phyloP scores from a whole-genome alignment of 2,113 vertebrate genomes.

The Marmota monax region DNA sequence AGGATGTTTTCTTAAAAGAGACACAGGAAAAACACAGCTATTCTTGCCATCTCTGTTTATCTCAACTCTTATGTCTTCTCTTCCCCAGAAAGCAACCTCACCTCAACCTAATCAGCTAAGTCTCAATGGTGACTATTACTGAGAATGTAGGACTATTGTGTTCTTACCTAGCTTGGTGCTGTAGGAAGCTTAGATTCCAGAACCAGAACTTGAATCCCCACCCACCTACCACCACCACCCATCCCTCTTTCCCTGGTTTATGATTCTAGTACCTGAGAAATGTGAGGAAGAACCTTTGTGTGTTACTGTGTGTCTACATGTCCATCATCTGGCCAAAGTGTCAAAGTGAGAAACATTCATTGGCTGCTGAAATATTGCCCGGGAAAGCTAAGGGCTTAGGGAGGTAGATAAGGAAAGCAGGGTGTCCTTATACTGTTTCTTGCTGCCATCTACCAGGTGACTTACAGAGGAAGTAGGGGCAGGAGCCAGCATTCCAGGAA shows the following conservation, averaged over 20 bases:
- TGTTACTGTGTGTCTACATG: background rate
- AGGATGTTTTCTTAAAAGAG: conserved; percentile 67
- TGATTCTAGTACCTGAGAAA: background rate
- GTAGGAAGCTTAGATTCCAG: background rate
- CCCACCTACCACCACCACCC: background rate
- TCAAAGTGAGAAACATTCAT: background rate
- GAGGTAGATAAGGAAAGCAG: background rate
- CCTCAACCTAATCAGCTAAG: background rate
- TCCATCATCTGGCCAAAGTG: background rate
- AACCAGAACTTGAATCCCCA: background rate
- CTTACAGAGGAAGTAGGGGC: conserved; percentile 51
- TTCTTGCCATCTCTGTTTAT: background rate
- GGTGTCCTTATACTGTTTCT: conserved; percentile 44
- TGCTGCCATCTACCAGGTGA: background rate
- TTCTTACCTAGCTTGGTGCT: background rate
- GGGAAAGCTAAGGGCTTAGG: background rate
- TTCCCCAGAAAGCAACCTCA: conserved; percentile 23
- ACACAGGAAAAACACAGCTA: conserved; percentile 30
- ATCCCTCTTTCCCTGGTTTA: background rate
- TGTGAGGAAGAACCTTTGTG: background rate
- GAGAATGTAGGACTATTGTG: background rate
- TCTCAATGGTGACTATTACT: background rate
- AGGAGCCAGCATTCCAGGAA: conserved; percentile 53
- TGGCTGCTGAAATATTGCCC: background rate
- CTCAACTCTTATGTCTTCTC: background rate